Evolutionary conservation across 2,797 vertebrate genomes (phyloP).

Genomic region (Danionella dracula): DNA sequence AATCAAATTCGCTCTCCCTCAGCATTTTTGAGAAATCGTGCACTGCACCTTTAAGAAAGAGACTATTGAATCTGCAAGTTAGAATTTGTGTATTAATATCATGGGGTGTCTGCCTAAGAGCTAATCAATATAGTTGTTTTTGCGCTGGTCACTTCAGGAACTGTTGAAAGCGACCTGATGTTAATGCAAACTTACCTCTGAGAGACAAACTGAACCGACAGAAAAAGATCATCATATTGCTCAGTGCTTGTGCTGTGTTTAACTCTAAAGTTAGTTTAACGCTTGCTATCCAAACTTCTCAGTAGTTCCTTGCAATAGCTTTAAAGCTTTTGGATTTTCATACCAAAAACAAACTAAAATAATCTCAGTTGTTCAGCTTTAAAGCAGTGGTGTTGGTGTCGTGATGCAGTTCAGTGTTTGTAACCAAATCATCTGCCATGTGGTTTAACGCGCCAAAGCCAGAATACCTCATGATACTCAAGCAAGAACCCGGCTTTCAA

Average conservation of each 20-base stretch:
- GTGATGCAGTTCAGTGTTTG: slow-evolving; percentile 59
- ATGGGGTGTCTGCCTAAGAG: not conserved
- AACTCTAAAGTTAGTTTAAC: slow-evolving; percentile 2
- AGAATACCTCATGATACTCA: slow-evolving; percentile 65
- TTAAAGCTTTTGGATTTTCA: slow-evolving; percentile 57
- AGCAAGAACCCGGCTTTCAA: slow-evolving; percentile 44
- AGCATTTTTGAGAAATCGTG: too few species aligned
- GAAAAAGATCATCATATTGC: slow-evolving; percentile 32
- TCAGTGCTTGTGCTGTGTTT: slow-evolving; percentile 52
- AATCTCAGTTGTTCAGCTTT: slow-evolving; percentile 53
- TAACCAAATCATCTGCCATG: slow-evolving; percentile 61
- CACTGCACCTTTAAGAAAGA: too few species aligned
- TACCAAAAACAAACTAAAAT: slow-evolving; percentile 53
- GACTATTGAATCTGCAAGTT: not conserved
- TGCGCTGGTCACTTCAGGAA: slow-evolving; percentile 11
- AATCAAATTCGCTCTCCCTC: too few species aligned
- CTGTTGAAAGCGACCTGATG: slow-evolving; percentile 3
- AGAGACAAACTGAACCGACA: slow-evolving; percentile 29
- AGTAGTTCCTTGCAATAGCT: slow-evolving; percentile 34
- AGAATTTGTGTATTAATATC: not conserved
- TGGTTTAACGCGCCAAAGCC: slow-evolving; percentile 62
- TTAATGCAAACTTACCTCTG: slow-evolving; percentile 3
- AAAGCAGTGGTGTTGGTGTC: slow-evolving; percentile 60
- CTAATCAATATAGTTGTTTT: not conserved
- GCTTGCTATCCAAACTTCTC: slow-evolving; percentile 28